Evolutionary conservation across 1,140 invertebrate species (phyloP), one percentile per base, ranked within the genome.

Genomic region (Radopholus similis): DNA sequence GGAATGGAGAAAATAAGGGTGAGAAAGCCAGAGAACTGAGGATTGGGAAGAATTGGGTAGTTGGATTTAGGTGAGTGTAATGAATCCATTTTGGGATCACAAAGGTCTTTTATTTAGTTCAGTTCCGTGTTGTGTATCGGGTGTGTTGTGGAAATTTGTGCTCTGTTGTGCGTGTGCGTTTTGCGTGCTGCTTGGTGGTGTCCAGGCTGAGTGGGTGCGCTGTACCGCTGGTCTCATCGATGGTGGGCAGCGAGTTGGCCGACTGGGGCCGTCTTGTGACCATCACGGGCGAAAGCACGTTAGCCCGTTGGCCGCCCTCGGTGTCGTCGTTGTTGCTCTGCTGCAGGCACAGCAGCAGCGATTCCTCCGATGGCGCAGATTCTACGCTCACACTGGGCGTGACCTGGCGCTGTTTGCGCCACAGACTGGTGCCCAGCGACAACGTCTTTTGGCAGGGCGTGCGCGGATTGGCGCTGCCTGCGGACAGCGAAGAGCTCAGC

Each of bases 311-410:
- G 28, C 28, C 3, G 2, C 18, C 18, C 28, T 40, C 26, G 4
- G 47, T 60, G 2, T 26, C 47, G 58, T 6, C 2, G 58, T 26
- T 4, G 8, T 3, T 59, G 35, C 37, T 42, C 9, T 26, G 38
- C 9, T 44, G 18, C 18, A 13, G n/a, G 38, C 13, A 37, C 26
- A 13, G 34, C 38, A 5, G 37, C 21, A n/a, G n/a, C 23, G 58
- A 60, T 26, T 42, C 58, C 30, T 60, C 58, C 30, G 58, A 60
- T 11, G 18, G 58, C 26, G 47, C 58, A 28, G 58, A 60, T 26
- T 60, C 58, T 5, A 60, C n/a, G 13, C 34, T 42, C 11, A 60
- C 47, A 51, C 30, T 23, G 47, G 47, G n/a, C 2, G 26, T 49
- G 8, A 8, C 18, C 47, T n/a, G 47, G n/a, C 47, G 47, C 1